phyloP scores from a whole-genome alignment of 92 coral and sea anemone genomes.

The Epizoanthus fatuus region DNA sequence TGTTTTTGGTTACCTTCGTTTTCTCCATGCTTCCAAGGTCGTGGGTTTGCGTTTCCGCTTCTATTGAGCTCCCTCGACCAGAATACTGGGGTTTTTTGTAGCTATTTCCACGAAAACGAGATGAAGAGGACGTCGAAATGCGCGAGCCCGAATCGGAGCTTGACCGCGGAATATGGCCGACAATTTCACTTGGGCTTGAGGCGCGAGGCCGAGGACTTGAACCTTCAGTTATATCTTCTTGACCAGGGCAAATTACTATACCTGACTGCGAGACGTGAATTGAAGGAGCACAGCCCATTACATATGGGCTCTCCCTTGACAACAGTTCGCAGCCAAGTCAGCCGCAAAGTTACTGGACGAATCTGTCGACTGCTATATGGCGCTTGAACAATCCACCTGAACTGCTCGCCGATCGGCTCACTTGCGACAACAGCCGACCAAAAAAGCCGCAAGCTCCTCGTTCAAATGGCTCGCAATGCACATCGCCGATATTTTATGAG shows the following conservation, averaged over 20 bases:
- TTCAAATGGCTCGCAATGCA: slow-evolving; percentile 19
- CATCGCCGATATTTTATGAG: slow-evolving; percentile 5
- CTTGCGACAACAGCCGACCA: slow-evolving; percentile 39
- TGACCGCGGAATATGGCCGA: slow-evolving; percentile 99
- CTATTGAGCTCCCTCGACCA: slow-evolving; percentile 93
- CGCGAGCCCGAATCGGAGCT: slow-evolving; percentile 97
- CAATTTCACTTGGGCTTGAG: slow-evolving; percentile 98
- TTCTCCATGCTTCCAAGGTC: slow-evolving; percentile 91
- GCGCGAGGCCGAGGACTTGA: slow-evolving; percentile 97
- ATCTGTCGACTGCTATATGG: slow-evolving; percentile 38
- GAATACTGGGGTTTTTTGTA: slow-evolving; percentile 88
- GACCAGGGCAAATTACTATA: slow-evolving; percentile 83
- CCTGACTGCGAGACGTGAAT: slow-evolving; percentile 99
- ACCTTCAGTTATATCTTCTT: slow-evolving; percentile 88
- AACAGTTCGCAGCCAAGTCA: slow-evolving; percentile 29
- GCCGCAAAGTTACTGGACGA: slow-evolving; percentile 13
- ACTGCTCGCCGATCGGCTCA: slow-evolving; percentile 31
- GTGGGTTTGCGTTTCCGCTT: slow-evolving; percentile 96
- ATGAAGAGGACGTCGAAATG: slow-evolving; percentile 89
- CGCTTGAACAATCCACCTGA: slow-evolving; percentile 29
- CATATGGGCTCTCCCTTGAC: slow-evolving; percentile 48
- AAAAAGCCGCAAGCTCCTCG: slow-evolving; percentile 36
- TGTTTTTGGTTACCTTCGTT: slow-evolving; percentile 78
- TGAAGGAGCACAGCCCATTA: slow-evolving; percentile 99
- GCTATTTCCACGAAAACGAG: slow-evolving; percentile 91